Conservation (phyloP, 2,113 vertebrate genomes). For the Halcyon senegalensis region DNA sequence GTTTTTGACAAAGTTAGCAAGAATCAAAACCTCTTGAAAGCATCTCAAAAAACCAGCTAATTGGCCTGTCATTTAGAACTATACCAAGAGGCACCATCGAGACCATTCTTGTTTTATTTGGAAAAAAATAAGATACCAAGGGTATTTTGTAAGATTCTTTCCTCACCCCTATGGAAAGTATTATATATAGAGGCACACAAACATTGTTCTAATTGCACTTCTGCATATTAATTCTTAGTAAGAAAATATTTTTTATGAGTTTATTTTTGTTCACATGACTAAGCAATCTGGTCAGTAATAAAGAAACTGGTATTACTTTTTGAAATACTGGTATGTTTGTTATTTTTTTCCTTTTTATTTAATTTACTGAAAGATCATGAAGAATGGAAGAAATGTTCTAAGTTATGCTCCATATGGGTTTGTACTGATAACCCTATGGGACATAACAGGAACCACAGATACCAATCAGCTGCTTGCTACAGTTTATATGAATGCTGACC, state of each 20-base stretch:
- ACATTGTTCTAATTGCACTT: not conserved
- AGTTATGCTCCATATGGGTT: not conserved
- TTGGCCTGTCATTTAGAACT: not conserved
- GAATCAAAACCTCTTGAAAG: constrained; percentile 9
- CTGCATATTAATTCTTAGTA: not conserved
- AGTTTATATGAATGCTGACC: not conserved
- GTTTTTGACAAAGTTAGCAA: not conserved
- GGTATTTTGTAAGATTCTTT: not conserved
- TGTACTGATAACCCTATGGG: not conserved
- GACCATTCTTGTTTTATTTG: not conserved
- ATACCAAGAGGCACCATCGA: not conserved
- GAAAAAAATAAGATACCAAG: not conserved
- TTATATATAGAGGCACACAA: not conserved
- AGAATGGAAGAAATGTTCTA: not conserved
- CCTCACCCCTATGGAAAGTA: not conserved
- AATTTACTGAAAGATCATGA: not conserved
- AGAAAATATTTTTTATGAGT: not conserved
- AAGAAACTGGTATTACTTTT: not conserved
- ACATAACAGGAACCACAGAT: not conserved
- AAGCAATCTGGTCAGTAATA: not conserved
- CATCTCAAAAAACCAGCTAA: not conserved
- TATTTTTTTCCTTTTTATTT: not conserved
- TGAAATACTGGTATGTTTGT: not conserved
- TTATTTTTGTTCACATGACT: not conserved
- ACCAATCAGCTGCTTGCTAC: not conserved